phyloP scores from a whole-genome alignment of 1,140 invertebrate species.

The Ladona fulva region DNA sequence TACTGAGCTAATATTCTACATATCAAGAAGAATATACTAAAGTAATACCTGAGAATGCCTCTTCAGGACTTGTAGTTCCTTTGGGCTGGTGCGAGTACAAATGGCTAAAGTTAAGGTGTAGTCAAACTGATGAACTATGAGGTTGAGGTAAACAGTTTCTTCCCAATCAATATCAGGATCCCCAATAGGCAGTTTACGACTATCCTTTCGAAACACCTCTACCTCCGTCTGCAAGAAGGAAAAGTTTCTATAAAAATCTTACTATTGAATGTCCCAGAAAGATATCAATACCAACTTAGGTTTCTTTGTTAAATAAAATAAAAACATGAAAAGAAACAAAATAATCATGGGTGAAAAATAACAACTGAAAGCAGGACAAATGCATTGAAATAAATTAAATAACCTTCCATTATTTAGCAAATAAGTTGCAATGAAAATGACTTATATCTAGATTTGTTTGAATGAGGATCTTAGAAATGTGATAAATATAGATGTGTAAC shows the following conservation, averaged over 20 bases:
- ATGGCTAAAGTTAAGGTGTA: conserved; percentile 95
- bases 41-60: conserved; percentile 73
- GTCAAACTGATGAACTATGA: conserved; percentile 97
- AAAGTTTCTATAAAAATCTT: conserved; percentile 12
- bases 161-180: conserved; percentile 97
- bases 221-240: conserved; percentile 67
- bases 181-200: conserved; percentile 88
- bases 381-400: too few species aligned
- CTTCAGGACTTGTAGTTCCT: conserved; percentile 88
- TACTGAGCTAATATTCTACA: too few species aligned
- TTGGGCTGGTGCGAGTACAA: conserved; percentile 92
- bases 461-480: too few species aligned
- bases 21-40: too few species aligned
- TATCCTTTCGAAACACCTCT: conserved; percentile 93
- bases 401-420: too few species aligned
- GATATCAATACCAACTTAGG: background rate
- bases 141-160: conserved; percentile 97
- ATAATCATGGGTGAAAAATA: too few species aligned
- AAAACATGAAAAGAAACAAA: too few species aligned
- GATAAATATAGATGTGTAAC: too few species aligned
- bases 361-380: too few species aligned
- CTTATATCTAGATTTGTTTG: too few species aligned
- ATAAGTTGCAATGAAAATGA: too few species aligned
- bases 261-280: background rate
- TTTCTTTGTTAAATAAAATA: too few species aligned